phyloP scores from a whole-genome alignment of 2,888 invertebrate genomes.

The Molorchus minor region DNA sequence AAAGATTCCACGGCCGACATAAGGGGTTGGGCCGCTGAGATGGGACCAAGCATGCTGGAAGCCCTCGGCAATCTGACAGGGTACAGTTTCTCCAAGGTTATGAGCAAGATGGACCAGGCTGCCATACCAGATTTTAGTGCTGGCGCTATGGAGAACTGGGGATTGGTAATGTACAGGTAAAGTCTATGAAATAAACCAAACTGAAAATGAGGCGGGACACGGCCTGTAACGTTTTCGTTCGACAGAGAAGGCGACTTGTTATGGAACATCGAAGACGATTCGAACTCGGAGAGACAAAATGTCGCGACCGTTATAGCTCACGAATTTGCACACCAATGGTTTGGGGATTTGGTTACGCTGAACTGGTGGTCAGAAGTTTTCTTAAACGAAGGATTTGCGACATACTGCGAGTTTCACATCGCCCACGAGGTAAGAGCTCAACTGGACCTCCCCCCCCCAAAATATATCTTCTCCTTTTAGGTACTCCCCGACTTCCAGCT shows the following conservation, averaged over 20 bases:
- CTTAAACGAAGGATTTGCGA: constrained; percentile 80
- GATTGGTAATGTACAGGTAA: constrained; percentile 81
- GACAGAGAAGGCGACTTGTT: constrained; percentile 72
- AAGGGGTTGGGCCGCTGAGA: constrained; percentile 39
- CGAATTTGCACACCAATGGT: constrained; percentile 86
- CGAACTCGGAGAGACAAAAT: constrained; percentile 60
- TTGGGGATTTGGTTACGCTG: constrained; percentile 80
- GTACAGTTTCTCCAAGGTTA: constrained; percentile 61
- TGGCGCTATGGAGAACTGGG: constrained; percentile 95
- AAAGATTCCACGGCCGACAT: constrained; percentile 28
- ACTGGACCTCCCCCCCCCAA: too few relatives aligned
- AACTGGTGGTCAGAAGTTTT: constrained; percentile 80
- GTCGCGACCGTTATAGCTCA: constrained; percentile 77
- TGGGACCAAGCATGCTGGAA: constrained; percentile 39
- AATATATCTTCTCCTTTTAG: constrained; percentile 30
- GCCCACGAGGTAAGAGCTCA: constrained; percentile 67
- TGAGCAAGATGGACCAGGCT: constrained; percentile 82
- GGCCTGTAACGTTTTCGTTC: too few relatives aligned
- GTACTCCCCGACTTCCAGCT: constrained; percentile 68
- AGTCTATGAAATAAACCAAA: too few relatives aligned
- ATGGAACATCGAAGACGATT: constrained; percentile 54
- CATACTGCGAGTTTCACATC: constrained; percentile 76
- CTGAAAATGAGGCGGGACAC: too few relatives aligned
- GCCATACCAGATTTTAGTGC: constrained; percentile 85
- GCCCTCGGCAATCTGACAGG: constrained; percentile 37